Evolutionary conservation across 2,113 vertebrate species (phyloP).

Genomic region (Motacilla tschutschensis): DNA sequence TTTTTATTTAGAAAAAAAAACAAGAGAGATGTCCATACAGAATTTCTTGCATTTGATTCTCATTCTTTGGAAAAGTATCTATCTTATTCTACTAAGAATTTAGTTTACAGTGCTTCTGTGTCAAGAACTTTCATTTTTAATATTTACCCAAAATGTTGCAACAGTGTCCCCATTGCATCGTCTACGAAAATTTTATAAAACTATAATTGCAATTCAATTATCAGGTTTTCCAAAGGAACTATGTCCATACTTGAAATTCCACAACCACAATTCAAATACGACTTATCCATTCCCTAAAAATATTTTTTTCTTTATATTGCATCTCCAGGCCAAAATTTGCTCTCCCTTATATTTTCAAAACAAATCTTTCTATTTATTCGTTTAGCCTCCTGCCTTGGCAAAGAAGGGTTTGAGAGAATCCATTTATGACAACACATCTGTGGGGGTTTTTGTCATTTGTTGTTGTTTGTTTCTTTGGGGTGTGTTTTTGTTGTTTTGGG

Average conservation of each 20-base stretch:
- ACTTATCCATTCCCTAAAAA: background rate
- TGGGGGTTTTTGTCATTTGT: background rate
- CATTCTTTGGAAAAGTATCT: background rate
- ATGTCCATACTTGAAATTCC: background rate
- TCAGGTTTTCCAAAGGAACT: background rate
- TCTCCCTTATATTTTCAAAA: background rate
- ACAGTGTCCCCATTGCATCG: too few relatives aligned
- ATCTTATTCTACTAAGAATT: background rate
- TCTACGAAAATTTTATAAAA: background rate
- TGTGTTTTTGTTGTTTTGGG: background rate
- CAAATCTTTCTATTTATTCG: background rate
- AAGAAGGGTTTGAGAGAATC: background rate
- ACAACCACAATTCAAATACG: background rate
- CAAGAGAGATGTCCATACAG: background rate
- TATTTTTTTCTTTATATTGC: background rate
- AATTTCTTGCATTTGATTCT: background rate
- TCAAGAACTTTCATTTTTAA: background rate
- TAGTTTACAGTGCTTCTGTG: background rate
- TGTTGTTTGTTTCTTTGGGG: background rate
- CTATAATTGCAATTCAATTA: background rate
- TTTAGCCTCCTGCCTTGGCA: background rate
- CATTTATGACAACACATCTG: background rate
- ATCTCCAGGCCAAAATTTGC: background rate
- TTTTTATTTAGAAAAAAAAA: background rate
- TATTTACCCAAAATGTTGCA: background rate